Evolutionary conservation across 2,888 invertebrate species (phyloP), one percentile per base, ranked within the genome.

Genomic region (Parnassius smintheus): DNA sequence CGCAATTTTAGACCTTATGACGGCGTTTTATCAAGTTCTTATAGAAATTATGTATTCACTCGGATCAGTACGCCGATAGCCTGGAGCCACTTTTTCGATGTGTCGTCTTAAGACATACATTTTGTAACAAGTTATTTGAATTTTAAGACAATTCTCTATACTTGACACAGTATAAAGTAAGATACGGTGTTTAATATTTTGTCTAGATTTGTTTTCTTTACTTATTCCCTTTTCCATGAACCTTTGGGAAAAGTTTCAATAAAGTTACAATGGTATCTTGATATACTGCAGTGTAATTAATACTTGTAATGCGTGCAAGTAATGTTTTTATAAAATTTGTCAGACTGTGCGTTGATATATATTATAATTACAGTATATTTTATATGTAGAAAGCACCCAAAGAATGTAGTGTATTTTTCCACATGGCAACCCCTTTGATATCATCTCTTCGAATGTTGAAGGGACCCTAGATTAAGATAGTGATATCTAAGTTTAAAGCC

Each of bases 381-480:
- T 50, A 22, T 22, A 18, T 73, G 66, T 78, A 72, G 68, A 73
- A 73, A 80, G 81, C 82, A 83, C 78, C 81, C 81, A 74, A 71
- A 71, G 69, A 76, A 67, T 68, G 69, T 65, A 72, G 71, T 77
- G 72, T 81, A 78, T 81, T 80, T 80, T 78, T 80, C 61, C 77
- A 80, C 74, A 83, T 78, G 83, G 82, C 85, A 82, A 81, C 77
- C 75, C 83, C 84, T 64, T 49, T 12, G 12, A 13, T 35, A 35
- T 8, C 13, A 68, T 51, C 64, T 63, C 56, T 67, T 65, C 66
- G 58, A 53, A 41, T 9, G 22, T 35, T 9, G 50, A 41, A 63
- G 60, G 62, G 66, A 61, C 59, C n/a, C 7, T 67, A 67, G 65
- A 18, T 66, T 66, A 68, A 68, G 70, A 66, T 64, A 64, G 59